Percentiles rank a stretch among this genome's conserved stretches.
Evolutionary conservation across 2,797 vertebrate genomes (phyloP).

Genomic region (Anniella stebbinsi): DNA sequence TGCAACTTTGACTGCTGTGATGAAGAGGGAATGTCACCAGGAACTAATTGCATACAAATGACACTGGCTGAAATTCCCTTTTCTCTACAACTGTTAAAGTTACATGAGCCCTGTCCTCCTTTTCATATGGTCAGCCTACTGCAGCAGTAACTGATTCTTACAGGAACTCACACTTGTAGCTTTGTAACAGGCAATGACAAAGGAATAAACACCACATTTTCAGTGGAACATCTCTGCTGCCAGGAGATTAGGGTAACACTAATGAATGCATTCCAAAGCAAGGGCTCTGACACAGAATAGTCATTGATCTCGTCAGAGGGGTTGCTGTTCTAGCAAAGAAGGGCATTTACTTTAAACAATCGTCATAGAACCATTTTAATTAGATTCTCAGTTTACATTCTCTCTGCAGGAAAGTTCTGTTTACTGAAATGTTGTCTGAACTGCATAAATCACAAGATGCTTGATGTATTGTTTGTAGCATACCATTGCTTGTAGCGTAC

Average conservation of each 20-base stretch:
- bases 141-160: not conserved
- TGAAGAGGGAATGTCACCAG: too few species aligned
- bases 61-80: too few species aligned
- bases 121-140: too few species aligned
- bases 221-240: not conserved
- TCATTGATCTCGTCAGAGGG: not conserved
- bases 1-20: too few species aligned
- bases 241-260: not conserved
- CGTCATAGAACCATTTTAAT: not conserved
- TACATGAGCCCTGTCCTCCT: too few species aligned
- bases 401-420: not conserved
- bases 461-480: not conserved
- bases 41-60: too few species aligned
- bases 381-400: slow-evolving; percentile 13
- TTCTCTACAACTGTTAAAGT: too few species aligned
- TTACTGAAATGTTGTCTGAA: slow-evolving; percentile 14
- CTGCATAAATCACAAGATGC: not conserved
- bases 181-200: not conserved
- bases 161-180: not conserved
- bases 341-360: slow-evolving; percentile 1
- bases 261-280: slow-evolving; percentile 7
- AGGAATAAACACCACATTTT: not conserved
- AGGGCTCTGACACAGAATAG: not conserved
- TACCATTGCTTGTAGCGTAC: not conserved
- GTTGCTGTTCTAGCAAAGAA: not conserved